These are phyloP conservation scores for Steinernema scapterisci DNA, from an alignment of 2,888 invertebrate genomes.

Conservation along the genomic window DNA sequence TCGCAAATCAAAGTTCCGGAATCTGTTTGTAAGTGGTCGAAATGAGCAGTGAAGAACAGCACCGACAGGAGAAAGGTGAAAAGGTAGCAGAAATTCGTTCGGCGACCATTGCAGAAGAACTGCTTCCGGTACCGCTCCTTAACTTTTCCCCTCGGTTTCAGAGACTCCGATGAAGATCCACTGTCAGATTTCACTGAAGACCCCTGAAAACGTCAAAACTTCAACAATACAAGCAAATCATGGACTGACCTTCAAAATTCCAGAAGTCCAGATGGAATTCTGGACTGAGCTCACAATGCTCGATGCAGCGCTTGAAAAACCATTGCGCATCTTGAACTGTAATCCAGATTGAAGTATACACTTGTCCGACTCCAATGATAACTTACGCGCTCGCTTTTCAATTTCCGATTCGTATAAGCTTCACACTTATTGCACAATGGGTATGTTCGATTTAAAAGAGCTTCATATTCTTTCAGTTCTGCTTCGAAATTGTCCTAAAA, in stretches of 20 bases:
- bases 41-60: constrained; percentile 25
- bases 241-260: neutral
- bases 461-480: constrained; percentile 49
- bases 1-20: neutral
- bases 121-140: neutral
- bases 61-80: neutral
- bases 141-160: neutral
- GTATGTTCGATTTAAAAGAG: constrained; percentile 48
- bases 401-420: constrained; percentile 47
- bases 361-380: neutral
- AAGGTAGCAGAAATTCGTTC: neutral
- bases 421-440: constrained; percentile 51
- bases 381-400: constrained; percentile 26
- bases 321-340: neutral
- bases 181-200: neutral
- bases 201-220: neutral
- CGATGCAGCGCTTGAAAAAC: neutral
- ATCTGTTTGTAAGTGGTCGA: constrained; percentile 13
- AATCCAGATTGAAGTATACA: neutral
- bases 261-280: neutral
- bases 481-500: constrained; percentile 49
- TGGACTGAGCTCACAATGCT: neutral
- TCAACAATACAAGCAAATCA: neutral
- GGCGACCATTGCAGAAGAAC: constrained; percentile 24
- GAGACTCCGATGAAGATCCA: neutral